phyloP scores from a whole-genome alignment of 2,113 vertebrate species.

The Cryptomyrus ogoouensis region DNA sequence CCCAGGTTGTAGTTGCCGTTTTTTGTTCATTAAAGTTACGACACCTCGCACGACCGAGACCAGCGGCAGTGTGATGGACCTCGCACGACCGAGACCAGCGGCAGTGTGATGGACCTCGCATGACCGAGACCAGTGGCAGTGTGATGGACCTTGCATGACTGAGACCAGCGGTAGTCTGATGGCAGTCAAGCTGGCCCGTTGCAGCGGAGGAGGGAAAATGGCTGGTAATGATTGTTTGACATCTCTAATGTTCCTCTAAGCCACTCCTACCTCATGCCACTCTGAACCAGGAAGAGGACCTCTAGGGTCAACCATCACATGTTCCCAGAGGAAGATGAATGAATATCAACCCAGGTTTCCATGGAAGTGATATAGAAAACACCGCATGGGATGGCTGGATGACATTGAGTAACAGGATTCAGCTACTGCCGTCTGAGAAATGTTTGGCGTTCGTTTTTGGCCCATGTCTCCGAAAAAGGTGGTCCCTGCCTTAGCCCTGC shows the following conservation, averaged over 20 bases:
- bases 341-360: too few relatives aligned
- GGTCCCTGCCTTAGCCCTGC: not conserved
- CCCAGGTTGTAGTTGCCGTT: not conserved
- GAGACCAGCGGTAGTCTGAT: not conserved
- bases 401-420: not conserved
- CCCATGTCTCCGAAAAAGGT: not conserved
- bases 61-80: not conserved
- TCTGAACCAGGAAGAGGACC: not conserved
- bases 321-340: not conserved
- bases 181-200: not conserved
- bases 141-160: not conserved
- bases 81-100: not conserved
- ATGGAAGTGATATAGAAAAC: not conserved
- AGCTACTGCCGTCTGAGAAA: not conserved
- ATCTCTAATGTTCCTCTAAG: not conserved
- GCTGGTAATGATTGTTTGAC: not conserved
- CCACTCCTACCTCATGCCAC: not conserved
- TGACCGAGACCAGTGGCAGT: not conserved
- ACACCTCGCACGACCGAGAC: not conserved
- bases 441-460: not conserved
- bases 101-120: not conserved
- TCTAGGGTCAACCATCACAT: not conserved
- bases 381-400: not conserved
- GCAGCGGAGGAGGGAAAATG: not conserved
- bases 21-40: not conserved